These are phyloP conservation scores for Eurois occulta DNA, from an alignment of 2,888 invertebrate genomes.

Conservation along the genomic window DNA sequence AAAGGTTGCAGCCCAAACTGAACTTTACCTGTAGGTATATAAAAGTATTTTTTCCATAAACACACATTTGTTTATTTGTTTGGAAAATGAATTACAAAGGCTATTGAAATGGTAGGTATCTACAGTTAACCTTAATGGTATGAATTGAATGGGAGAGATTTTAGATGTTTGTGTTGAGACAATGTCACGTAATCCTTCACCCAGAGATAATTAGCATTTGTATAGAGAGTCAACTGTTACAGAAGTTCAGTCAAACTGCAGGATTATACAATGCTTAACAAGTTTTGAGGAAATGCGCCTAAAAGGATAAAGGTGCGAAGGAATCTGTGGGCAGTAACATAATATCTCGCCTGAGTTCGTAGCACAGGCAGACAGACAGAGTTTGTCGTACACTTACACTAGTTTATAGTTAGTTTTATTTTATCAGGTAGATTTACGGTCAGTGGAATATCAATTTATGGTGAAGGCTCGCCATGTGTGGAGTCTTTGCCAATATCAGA, in stretches of 20 bases:
- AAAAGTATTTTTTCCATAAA: not conserved
- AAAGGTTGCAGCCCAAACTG: not conserved
- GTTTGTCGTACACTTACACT: too few relatives aligned
- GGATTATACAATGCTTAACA: not conserved
- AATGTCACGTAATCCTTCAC: slow-evolving; percentile 5
- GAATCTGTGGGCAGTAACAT: not conserved
- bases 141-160: not conserved
- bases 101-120: not conserved
- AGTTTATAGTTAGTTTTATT: too few relatives aligned
- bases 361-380: not conserved
- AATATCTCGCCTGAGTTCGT: not conserved
- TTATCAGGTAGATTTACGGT: not conserved
- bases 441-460: too few relatives aligned
- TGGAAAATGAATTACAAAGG: not conserved
- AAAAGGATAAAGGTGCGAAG: not conserved
- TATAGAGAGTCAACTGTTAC: not conserved
- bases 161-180: not conserved
- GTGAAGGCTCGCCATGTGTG: too few relatives aligned
- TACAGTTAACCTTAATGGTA: not conserved
- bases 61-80: not conserved
- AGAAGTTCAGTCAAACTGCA: not conserved
- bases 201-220: slow-evolving; percentile 13
- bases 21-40: not conserved
- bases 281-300: not conserved
- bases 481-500: too few relatives aligned